phyloP scores from a whole-genome alignment of 64 coral and sea anemone genomes.

The Pocillopora damicornis region DNA sequence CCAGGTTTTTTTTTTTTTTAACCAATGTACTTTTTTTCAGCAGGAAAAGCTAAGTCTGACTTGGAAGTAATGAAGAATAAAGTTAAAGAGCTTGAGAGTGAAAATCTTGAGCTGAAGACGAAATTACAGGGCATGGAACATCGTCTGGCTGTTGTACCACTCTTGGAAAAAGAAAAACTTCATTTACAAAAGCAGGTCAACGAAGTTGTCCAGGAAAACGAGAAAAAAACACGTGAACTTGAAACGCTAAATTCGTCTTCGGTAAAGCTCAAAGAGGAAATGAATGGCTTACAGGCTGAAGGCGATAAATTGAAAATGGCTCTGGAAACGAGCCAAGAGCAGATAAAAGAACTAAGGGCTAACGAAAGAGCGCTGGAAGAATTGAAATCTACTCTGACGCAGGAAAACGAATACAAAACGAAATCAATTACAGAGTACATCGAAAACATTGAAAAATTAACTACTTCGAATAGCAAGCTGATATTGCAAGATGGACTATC shows the following conservation, averaged over 20 bases:
- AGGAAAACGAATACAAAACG: constrained; percentile 27
- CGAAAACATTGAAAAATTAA: constrained; percentile 19
- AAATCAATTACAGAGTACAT: neutral
- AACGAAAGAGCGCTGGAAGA: neutral
- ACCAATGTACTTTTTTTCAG: neutral
- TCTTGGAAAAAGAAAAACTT: constrained; percentile 65
- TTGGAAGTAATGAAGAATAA: constrained; percentile 26
- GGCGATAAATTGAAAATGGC: constrained; percentile 3
- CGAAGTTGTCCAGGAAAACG: constrained; percentile 41
- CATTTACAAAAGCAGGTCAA: constrained; percentile 52
- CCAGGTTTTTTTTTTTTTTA: neutral
- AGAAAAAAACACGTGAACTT: constrained; percentile 25
- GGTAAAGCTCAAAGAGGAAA: constrained; percentile 28
- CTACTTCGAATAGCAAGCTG: neutral
- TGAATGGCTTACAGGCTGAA: constrained; percentile 2
- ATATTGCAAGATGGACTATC: neutral
- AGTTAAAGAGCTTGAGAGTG: constrained; percentile 45
- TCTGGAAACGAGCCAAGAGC: neutral
- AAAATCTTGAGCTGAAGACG: constrained; percentile 24
- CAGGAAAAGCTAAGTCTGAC: constrained; percentile 32
- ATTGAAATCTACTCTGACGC: neutral
- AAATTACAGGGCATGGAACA: constrained; percentile 41
- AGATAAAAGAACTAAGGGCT: constrained; percentile 9
- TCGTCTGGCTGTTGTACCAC: constrained; percentile 27
- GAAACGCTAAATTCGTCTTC: neutral